These are phyloP conservation scores for Tachysurus vachellii DNA, from an alignment of 2,113 vertebrate genomes.

Conservation along the genomic window DNA sequence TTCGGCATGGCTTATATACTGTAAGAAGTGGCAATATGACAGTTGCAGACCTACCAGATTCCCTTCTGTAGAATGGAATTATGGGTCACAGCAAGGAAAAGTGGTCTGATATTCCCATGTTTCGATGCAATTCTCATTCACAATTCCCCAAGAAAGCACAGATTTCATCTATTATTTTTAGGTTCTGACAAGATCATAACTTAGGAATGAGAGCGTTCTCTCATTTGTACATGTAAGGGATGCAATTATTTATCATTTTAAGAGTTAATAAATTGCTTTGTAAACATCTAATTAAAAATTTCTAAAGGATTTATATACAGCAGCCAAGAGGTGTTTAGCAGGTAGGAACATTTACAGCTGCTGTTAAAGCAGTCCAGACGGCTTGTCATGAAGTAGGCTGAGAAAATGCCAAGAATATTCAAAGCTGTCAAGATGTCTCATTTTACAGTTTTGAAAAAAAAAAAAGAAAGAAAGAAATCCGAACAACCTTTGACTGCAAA, in stretches of 20 bases:
- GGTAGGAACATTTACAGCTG: background rate
- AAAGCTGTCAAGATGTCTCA: background rate
- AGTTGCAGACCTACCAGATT: constrained; percentile 25
- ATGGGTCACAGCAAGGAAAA: constrained; percentile 43
- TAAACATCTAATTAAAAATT: background rate
- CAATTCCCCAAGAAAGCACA: background rate
- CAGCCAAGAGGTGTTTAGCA: background rate
- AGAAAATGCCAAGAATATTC: background rate
- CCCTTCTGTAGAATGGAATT: constrained; percentile 41
- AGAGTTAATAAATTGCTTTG: background rate
- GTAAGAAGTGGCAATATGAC: constrained; percentile 20
- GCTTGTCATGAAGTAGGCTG: background rate
- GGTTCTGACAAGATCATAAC: background rate
- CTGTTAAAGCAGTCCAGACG: background rate
- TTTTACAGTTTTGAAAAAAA: background rate
- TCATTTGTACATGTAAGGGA: background rate
- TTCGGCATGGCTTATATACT: constrained; percentile 8
- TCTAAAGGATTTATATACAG: background rate
- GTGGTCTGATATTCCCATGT: constrained; percentile 9
- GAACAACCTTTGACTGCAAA: background rate
- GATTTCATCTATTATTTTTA: background rate
- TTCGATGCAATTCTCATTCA: constrained; percentile 26
- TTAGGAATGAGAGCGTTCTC: background rate
- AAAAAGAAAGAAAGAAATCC: background rate
- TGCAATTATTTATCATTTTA: background rate